A percentile compares a stretch with the other conserved stretches of the same genome.
Conservation (phyloP, 2,797 vertebrate species). For the Chaunax sp. region DNA sequence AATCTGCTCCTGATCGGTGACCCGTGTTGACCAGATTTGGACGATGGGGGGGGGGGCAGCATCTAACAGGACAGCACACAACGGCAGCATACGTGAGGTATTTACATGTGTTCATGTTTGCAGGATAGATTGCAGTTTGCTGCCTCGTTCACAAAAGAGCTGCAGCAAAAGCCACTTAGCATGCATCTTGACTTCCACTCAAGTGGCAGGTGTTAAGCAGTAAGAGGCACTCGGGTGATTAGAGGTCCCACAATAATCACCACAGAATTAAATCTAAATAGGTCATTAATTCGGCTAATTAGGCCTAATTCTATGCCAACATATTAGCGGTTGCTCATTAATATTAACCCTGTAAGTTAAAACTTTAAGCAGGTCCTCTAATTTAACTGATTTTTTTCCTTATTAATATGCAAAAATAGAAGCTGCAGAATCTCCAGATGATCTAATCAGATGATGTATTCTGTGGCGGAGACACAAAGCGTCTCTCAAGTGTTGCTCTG, state of each 20-base stretch:
- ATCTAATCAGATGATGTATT: conserved; percentile 59
- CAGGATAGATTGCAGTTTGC: conserved; percentile 45
- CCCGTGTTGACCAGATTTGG: neutral
- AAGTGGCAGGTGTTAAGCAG: conserved; percentile 35
- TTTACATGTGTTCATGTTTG: conserved; percentile 33
- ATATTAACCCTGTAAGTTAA: conserved; percentile 8
- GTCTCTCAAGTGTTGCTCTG: conserved; percentile 32
- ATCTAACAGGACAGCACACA: neutral
- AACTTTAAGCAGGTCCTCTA: conserved; percentile 20
- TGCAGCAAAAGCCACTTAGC: conserved; percentile 42
- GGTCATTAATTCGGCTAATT: conserved; percentile 58
- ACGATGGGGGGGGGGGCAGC: neutral
- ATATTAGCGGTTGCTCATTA: conserved; percentile 29
- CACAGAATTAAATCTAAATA: conserved; percentile 46
- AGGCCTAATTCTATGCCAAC: conserved; percentile 27
- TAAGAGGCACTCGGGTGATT: conserved; percentile 43
- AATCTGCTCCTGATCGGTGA: conserved; percentile 12
- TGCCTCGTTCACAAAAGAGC: conserved; percentile 46
- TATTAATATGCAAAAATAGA: conserved; percentile 51
- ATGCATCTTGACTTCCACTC: conserved; percentile 46
- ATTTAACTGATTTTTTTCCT: conserved; percentile 21
- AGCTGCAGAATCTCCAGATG: conserved; percentile 35
- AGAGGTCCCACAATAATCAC: conserved; percentile 41
- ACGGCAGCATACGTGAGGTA: neutral
- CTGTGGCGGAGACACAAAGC: conserved; percentile 25